Base-by-base conservation (phyloP, 2,113 vertebrate genomes). In the Gobiocypris rarus region DNA sequence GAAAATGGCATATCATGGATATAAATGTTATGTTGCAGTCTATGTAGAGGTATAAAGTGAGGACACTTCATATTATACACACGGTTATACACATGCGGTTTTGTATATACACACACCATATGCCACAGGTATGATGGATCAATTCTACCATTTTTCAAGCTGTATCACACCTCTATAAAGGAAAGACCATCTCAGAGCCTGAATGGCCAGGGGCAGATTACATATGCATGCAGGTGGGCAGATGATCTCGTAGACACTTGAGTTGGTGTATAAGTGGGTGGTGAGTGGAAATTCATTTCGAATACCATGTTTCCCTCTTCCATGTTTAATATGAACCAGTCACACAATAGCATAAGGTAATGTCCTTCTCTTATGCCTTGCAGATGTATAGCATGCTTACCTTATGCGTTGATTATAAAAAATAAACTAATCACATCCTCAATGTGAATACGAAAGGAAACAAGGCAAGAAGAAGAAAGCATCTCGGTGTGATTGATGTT, bases 191-290 rank as follows among this genome's bases (percentile, higher is more conserved):
- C 28, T 65, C 10, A 38, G 43, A 34, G 45, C 4, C 24, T 69
- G 41, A 22, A 34, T 50, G 26, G 24, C 41, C 41, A n/a, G 45
- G 43, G 45, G 24, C 43, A 15, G 38, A 75, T 77, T 80, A 69
- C 59, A 77, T 81, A 74, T 81, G 81, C 80, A 56, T 77, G 84
- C 24, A 82, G 84, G 84, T 85, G 84, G 75, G 79, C 11, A 22
- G 69, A 59, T 69, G 81, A 31, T 85, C 75, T 58, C 69, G 45
- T n/a, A 81, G 81, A 63, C 74, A 22, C 76, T 78, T 81, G 75
- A 69, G 84, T 85, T 71, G 84, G 87, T 84, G 81, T 84, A 9
- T 70, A 38, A 79, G 87, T 86, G 70, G 84, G 84, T 69, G 74
- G 81, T 38, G 38, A 50, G 26, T 48, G 41, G 79, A 54, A 69